phyloP scores from a whole-genome alignment of 2,113 vertebrate genomes.

The Vicugna pacos region DNA sequence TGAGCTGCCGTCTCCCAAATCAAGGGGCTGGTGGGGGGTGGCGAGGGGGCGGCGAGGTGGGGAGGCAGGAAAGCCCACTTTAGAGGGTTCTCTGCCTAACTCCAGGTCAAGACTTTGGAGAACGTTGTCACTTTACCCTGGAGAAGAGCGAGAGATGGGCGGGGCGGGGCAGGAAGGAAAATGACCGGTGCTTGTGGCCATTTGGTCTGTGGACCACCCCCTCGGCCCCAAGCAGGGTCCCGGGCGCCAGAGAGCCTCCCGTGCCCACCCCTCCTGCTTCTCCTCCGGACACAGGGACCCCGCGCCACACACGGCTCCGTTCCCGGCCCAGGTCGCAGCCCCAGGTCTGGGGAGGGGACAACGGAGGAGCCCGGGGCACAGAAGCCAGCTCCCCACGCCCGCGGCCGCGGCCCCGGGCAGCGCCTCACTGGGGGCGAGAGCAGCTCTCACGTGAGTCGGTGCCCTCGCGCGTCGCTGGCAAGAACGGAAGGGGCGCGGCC shows the following conservation, averaged over 20 bases:
- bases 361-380: not conserved
- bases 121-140: not conserved
- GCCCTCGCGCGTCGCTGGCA: fast-evolving
- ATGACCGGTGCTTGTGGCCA: fast-evolving
- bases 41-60: fast-evolving
- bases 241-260: not conserved
- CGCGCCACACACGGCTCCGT: fast-evolving
- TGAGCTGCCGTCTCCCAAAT: not conserved
- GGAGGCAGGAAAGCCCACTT: not conserved
- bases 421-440: no score
- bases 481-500: not conserved
- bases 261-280: not conserved
- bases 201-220: no score
- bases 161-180: fast-evolving
- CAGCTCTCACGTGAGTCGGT: fast-evolving
- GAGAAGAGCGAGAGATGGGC: not conserved
- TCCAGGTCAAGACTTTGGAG: not conserved
- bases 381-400: fast-evolving
- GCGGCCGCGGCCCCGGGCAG: not conserved
- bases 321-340: not conserved
- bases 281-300: not conserved
- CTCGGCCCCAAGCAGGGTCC: no score
- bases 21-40: no score
- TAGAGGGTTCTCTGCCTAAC: not conserved
- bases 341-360: fast-evolving